These are phyloP conservation scores for Nasonia giraulti DNA, from an alignment of 1,140 invertebrate species.

Conservation along the genomic window DNA sequence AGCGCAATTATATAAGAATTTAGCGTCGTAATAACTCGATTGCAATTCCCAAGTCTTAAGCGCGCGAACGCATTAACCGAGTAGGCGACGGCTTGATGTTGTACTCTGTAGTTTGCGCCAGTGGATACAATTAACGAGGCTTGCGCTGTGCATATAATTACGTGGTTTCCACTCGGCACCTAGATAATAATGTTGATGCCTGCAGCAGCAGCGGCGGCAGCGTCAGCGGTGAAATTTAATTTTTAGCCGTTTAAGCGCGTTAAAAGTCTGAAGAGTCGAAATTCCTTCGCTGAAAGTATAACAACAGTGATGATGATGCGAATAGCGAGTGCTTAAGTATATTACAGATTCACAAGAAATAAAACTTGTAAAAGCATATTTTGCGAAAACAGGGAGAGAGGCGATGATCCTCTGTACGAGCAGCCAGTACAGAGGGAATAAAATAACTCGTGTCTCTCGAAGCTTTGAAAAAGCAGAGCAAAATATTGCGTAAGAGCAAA, in stretches of 20 bases:
- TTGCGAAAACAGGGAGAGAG: background rate
- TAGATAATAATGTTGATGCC: constrained; percentile 30
- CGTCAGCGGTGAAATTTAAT: background rate
- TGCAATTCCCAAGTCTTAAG: constrained; percentile 18
- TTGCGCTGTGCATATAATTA: constrained; percentile 36
- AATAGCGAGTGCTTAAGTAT: too few relatives aligned
- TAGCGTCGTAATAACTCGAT: constrained; percentile 21
- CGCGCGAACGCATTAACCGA: constrained; percentile 6
- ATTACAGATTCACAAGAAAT: too few relatives aligned
- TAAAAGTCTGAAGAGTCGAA: too few relatives aligned
- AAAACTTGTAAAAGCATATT: background rate
- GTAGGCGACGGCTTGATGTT: constrained; percentile 36
- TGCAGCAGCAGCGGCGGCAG: too few relatives aligned
- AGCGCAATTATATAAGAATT: constrained; percentile 13
- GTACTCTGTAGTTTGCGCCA: constrained; percentile 14
- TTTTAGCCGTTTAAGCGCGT: background rate
- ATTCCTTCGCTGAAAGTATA: too few relatives aligned
- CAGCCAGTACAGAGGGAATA: background rate
- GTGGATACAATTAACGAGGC: constrained; percentile 41
- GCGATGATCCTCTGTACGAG: too few relatives aligned
- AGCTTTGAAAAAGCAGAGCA: constrained; percentile 8
- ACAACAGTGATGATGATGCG: too few relatives aligned
- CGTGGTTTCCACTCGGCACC: constrained; percentile 13
- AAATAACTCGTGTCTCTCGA: background rate
- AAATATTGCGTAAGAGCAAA: constrained; percentile 14